phyloP scores from a whole-genome alignment of 2,797 vertebrate species.

The Urosaurus nigricauda region DNA sequence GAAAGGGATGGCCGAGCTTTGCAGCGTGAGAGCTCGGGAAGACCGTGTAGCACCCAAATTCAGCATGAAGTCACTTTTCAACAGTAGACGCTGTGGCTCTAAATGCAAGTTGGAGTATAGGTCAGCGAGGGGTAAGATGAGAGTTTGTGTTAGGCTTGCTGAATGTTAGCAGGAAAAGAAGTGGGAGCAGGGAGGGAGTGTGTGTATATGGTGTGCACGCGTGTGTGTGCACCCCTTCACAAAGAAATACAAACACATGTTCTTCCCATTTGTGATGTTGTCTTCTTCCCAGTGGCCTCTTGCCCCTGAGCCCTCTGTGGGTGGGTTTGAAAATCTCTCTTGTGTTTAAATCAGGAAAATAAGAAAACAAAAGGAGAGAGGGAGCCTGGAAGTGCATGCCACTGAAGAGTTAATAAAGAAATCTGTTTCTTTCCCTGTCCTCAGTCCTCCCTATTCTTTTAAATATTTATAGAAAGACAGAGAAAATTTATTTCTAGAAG shows the following conservation, averaged over 20 bases:
- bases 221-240: slow-evolving; percentile 38
- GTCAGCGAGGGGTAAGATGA: slow-evolving; percentile 48
- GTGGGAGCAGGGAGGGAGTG: neutral
- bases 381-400: neutral
- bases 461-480: slow-evolving; percentile 33
- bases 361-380: neutral
- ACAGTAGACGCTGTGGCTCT: slow-evolving; percentile 45
- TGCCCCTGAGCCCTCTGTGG: neutral
- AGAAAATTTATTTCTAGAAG: slow-evolving; percentile 39
- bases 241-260: slow-evolving; percentile 53
- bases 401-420: slow-evolving; percentile 22
- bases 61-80: slow-evolving; percentile 72
- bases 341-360: slow-evolving; percentile 26
- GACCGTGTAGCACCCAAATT: slow-evolving; percentile 61
- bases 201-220: neutral
- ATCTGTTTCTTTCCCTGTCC: slow-evolving; percentile 3
- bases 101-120: slow-evolving; percentile 55
- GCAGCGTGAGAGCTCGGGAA: slow-evolving; percentile 62
- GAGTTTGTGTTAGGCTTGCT: slow-evolving; percentile 35
- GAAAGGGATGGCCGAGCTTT: slow-evolving; percentile 68
- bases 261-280: slow-evolving; percentile 45
- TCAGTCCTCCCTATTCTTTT: slow-evolving; percentile 1
- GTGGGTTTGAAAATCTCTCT: slow-evolving; percentile 4
- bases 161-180: slow-evolving; percentile 43
- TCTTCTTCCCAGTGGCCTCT: slow-evolving; percentile 29